Evolutionary conservation across 2,888 invertebrate genomes (phyloP).

Genomic region (Deilephila porcellus): DNA sequence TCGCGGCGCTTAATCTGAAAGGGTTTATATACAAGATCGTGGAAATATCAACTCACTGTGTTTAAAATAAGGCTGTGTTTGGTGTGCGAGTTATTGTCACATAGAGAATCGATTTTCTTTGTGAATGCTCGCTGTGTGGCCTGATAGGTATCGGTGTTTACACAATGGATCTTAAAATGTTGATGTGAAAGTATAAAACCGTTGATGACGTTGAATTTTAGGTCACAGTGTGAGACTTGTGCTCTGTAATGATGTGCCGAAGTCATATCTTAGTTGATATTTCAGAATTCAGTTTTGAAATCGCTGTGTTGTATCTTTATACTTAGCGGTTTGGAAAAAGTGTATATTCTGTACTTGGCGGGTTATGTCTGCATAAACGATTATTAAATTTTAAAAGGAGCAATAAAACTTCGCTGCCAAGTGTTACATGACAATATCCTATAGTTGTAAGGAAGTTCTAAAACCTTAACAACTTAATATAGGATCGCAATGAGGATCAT

Average conservation of each 20-base stretch:
- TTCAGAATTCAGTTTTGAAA: background rate
- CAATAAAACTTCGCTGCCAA: too few species aligned
- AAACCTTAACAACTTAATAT: too few species aligned
- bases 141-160: conserved; percentile 45
- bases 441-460: too few species aligned
- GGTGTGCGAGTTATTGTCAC: background rate
- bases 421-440: too few species aligned
- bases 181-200: conserved; percentile 21
- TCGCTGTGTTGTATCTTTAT: background rate
- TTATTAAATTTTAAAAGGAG: too few species aligned
- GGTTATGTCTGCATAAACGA: too few species aligned
- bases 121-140: conserved; percentile 41
- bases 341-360: background rate
- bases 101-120: conserved; percentile 63
- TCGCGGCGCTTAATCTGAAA: conserved; percentile 72
- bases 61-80: conserved; percentile 27
- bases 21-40: conserved; percentile 64
- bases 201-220: conserved; percentile 19
- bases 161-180: conserved; percentile 48
- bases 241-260: conserved; percentile 8
- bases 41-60: conserved; percentile 54
- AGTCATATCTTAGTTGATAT: background rate
- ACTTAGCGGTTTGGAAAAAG: background rate
- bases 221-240: conserved; percentile 12
- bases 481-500: too few species aligned